Evolutionary conservation across 2,888 invertebrate species (phyloP), one percentile per base, ranked within the genome.

Genomic region (Calameuta idolon): DNA sequence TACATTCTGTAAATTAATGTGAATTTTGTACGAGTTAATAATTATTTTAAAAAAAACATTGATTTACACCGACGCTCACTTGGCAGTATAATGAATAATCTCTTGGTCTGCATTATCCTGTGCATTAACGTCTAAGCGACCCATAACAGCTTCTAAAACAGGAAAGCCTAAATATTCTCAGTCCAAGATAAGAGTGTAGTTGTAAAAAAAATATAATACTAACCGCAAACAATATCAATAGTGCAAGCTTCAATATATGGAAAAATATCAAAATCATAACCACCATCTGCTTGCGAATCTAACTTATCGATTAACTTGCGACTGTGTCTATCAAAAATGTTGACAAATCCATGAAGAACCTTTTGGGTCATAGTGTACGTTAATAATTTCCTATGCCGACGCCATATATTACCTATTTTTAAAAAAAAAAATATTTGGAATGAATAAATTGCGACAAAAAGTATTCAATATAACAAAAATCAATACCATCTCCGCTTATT

Each of bases 191-290:
- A 30, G 11, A 77, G 74, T 31, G 15, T 71, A 31, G 77, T 69
- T 31, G 15, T 40, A 15, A 33, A 1, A 30, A 31, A 69, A 55
- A 30, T 35, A 69, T 74, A 69, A 71, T 34, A 79, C 80, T 37
- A 79, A 85, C 84, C 83, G 34, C 80, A 82, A 74, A 81, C 79
- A 73, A 82, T 77, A 34, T 83, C 79, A 31, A 81, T 77, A 12
- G 80, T 82, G 37, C 83, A 85, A 73, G 75, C 73, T 75, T 83
- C 80, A 12, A 83, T 34, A 30, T 68, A 74, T 35, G 76, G 68
- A 3, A 80, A 76, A 77, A 84, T 79, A 77, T 85, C 81, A 78
- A 84, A 83, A 15, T 77, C 34, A 40, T 40, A 69, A 76, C 81
- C 83, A 76, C 9, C 5, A 23, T 81, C 78, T 9, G 82, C 79